These are phyloP conservation scores for Eupithecia tripunctaria DNA, from an alignment of 2,888 invertebrate species.

Conservation along the genomic window DNA sequence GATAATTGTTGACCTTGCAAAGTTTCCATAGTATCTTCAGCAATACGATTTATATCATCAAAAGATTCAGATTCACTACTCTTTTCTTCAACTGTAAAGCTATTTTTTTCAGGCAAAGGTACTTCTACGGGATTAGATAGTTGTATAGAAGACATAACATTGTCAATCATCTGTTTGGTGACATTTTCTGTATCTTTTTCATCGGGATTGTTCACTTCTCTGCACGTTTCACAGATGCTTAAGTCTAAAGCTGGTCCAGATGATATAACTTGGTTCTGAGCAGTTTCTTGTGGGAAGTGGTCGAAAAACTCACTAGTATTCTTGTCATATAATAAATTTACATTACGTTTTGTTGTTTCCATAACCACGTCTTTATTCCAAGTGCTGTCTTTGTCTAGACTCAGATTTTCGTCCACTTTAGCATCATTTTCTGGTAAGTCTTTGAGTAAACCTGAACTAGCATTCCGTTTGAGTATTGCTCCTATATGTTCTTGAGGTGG, in stretches of 20 bases:
- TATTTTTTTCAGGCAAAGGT: conserved; percentile 54
- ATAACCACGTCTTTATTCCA: conserved; percentile 25
- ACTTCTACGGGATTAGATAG: conserved; percentile 72
- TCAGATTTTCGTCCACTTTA: conserved; percentile 23
- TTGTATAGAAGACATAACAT: conserved; percentile 73
- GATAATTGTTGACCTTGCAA: conserved; percentile 66
- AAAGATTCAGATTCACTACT: conserved; percentile 18
- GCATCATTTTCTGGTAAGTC: conserved; percentile 25
- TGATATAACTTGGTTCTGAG: conserved; percentile 25
- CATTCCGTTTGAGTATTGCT: conserved; percentile 36
- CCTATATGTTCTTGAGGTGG: conserved; percentile 42
- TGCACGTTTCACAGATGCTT: conserved; percentile 72
- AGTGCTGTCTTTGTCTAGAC: conserved; percentile 26
- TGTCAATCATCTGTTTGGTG: conserved; percentile 73
- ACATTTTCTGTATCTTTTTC: conserved; percentile 63
- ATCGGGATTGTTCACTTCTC: conserved; percentile 67
- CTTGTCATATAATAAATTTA: conserved; percentile 31
- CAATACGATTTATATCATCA: conserved; percentile 65
- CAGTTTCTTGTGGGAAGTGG: conserved; percentile 22
- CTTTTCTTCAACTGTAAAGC: conserved; percentile 16
- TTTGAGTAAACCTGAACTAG: conserved; percentile 36
- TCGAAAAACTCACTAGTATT: conserved; percentile 33
- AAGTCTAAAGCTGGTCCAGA: conserved; percentile 56
- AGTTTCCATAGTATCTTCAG: conserved; percentile 71
- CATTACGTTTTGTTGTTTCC: conserved; percentile 27